Percentiles rank a stretch among this genome's conserved stretches.
These are phyloP conservation scores for Drosophila bifasciata DNA, from an alignment of 1,140 invertebrate species.

Conservation along the genomic window DNA sequence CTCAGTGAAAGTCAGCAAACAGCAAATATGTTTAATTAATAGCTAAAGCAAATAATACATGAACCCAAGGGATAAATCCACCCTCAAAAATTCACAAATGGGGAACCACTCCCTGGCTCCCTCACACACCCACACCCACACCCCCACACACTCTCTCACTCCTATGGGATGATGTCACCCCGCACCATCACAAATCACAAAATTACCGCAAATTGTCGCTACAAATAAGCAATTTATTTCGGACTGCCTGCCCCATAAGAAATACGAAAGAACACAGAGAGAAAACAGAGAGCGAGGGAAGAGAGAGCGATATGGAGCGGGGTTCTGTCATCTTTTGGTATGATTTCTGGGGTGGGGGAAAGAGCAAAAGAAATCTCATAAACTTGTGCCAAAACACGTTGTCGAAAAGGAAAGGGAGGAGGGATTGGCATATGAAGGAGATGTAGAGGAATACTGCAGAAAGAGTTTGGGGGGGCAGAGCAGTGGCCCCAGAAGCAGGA, in stretches of 20 bases:
- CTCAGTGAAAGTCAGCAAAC: too few relatives aligned
- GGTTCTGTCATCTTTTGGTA: slow-evolving; percentile 22
- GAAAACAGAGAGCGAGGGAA: too few relatives aligned
- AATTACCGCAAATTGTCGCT: slow-evolving; percentile 82
- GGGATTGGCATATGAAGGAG: background rate
- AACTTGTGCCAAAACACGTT: slow-evolving; percentile 76
- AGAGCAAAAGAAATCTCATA: slow-evolving; percentile 61
- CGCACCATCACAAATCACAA: slow-evolving; percentile 65
- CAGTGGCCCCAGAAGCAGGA: slow-evolving; percentile 2
- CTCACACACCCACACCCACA: slow-evolving; percentile 1
- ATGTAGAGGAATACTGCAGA: background rate
- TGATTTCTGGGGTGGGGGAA: slow-evolving; percentile 38
- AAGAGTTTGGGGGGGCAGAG: slow-evolving; percentile 1
- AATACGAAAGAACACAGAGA: slow-evolving; percentile 12
- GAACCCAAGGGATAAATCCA: slow-evolving; percentile 22
- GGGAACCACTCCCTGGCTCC: slow-evolving; percentile 24
- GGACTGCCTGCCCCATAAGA: slow-evolving; percentile 10
- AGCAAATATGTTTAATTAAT: slow-evolving; percentile 77
- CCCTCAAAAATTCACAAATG: background rate
- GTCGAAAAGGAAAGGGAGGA: background rate
- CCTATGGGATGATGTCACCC: slow-evolving; percentile 63
- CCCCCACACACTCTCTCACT: too few relatives aligned
- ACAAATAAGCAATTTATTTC: slow-evolving; percentile 83
- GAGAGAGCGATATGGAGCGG: background rate
- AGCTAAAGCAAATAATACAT: slow-evolving; percentile 37